Conservation (phyloP, 2,888 invertebrate species). For the Poecilus cupreus region DNA sequence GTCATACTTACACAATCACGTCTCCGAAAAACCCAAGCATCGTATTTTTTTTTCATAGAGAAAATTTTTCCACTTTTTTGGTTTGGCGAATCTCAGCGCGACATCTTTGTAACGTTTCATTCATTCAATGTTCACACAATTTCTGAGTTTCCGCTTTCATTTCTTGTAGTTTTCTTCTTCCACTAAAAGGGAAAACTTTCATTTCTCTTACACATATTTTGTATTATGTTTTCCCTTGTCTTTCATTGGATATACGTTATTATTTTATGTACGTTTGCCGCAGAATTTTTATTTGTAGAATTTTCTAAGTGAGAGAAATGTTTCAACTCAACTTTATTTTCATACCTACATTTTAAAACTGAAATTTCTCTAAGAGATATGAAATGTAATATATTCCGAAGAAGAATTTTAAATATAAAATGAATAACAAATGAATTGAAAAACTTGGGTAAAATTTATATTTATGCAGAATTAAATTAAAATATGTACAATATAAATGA, state of each 20-base stretch:
- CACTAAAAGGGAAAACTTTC: slow-evolving; percentile 27
- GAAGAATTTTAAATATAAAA: too few relatives aligned
- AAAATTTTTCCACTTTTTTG: background rate
- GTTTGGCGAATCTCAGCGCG: slow-evolving; percentile 15
- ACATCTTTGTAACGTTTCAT: slow-evolving; percentile 30
- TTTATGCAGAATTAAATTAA: too few relatives aligned
- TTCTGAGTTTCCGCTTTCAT: slow-evolving; percentile 33
- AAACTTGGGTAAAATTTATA: too few relatives aligned
- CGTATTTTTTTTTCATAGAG: background rate
- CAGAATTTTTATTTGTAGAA: background rate
- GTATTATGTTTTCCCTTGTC: background rate
- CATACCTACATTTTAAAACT: too few relatives aligned
- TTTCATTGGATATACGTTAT: background rate
- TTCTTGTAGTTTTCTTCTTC: slow-evolving; percentile 13
- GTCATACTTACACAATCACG: background rate
- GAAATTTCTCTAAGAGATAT: too few relatives aligned
- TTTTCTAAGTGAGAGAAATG: too few relatives aligned
- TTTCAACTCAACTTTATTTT: too few relatives aligned
- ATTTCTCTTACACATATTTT: slow-evolving; percentile 29
- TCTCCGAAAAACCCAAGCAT: background rate
- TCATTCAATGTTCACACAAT: slow-evolving; percentile 34
- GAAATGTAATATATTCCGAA: too few relatives aligned
- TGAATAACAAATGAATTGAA: too few relatives aligned
- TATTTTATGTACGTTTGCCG: background rate
- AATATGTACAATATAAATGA: too few relatives aligned